These are phyloP conservation scores for Alauda arvensis DNA, from an alignment of 2,797 vertebrate genomes.

Conservation along the genomic window DNA sequence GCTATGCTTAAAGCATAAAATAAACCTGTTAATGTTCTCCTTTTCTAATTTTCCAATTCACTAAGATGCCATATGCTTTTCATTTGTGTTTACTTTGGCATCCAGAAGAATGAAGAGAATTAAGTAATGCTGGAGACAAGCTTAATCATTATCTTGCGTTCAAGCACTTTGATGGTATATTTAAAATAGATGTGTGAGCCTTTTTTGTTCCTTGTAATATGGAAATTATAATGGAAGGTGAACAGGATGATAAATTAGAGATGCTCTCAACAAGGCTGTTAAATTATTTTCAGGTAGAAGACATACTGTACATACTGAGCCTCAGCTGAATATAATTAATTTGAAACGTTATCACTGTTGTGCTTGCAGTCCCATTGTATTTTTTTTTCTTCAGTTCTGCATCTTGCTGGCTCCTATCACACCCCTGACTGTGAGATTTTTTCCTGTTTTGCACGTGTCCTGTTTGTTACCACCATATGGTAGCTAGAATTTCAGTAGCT, in stretches of 20 bases:
- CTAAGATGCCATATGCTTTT: slow-evolving; percentile 53
- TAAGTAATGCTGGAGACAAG: slow-evolving; percentile 27
- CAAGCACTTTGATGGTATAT: slow-evolving; percentile 27
- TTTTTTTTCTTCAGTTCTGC: slow-evolving; percentile 29
- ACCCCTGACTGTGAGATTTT: slow-evolving; percentile 26
- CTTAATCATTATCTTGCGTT: slow-evolving; percentile 27
- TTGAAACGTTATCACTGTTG: slow-evolving; percentile 50
- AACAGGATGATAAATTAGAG: slow-evolving; percentile 58
- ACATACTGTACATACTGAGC: slow-evolving; percentile 62
- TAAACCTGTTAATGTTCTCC: slow-evolving; percentile 19
- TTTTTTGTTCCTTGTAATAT: slow-evolving; percentile 43
- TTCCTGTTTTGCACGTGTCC: slow-evolving; percentile 47
- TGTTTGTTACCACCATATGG: slow-evolving; percentile 48
- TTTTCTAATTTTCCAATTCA: slow-evolving; percentile 31
- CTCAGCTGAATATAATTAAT: slow-evolving; percentile 63
- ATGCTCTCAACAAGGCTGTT: slow-evolving; percentile 46
- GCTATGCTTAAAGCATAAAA: slow-evolving; percentile 9
- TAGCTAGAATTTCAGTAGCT: slow-evolving; percentile 10
- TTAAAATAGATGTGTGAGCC: slow-evolving; percentile 44
- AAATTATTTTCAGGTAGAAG: slow-evolving; percentile 69
- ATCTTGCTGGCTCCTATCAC: slow-evolving; percentile 19
- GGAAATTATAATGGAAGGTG: slow-evolving; percentile 49
- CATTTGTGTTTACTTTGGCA: slow-evolving; percentile 54
- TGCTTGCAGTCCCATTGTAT: slow-evolving; percentile 36
- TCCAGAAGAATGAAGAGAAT: slow-evolving; percentile 19